Conservation (phyloP, 1,140 invertebrate genomes). For the Pissodes strobi region DNA sequence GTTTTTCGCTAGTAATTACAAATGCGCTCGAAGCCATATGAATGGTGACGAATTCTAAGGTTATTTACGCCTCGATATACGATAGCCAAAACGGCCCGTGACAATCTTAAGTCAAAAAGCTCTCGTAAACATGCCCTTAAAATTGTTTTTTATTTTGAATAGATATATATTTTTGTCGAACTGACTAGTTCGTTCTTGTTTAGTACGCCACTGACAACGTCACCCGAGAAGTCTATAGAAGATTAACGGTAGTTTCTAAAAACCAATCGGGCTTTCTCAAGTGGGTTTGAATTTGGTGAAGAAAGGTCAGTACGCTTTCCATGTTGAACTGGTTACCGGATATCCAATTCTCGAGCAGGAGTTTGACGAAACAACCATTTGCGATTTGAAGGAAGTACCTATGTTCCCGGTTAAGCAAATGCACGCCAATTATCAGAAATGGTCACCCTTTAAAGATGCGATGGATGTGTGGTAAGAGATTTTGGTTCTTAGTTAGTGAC, state of each 20-base stretch:
- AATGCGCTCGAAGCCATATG: too few relatives aligned
- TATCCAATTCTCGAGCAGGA: conserved; percentile 48
- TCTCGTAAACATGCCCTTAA: too few relatives aligned
- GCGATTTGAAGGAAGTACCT: conserved; percentile 47
- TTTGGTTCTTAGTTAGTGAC: too few relatives aligned
- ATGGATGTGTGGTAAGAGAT: conserved; percentile 48
- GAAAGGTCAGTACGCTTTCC: conserved; percentile 46
- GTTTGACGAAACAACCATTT: conserved; percentile 44
- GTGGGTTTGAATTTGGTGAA: conserved; percentile 42
- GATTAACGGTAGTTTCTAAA: background rate
- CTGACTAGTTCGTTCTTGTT: background rate
- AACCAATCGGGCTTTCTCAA: conserved; percentile 35
- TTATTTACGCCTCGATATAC: too few relatives aligned
- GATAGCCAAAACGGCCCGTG: too few relatives aligned
- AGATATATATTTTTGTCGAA: too few relatives aligned
- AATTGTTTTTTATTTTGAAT: too few relatives aligned
- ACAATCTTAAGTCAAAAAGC: too few relatives aligned
- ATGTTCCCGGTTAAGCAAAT: conserved; percentile 44
- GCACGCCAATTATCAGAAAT: conserved; percentile 43
- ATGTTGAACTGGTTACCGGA: conserved; percentile 43
- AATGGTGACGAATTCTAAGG: too few relatives aligned
- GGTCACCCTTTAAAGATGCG: conserved; percentile 45
- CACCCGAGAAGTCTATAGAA: conserved; percentile 20
- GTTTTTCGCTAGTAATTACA: too few relatives aligned
- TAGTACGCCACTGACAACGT: conserved; percentile 12